Conservation (phyloP, 2,797 vertebrate species). For the Heterohyrax brucei region DNA sequence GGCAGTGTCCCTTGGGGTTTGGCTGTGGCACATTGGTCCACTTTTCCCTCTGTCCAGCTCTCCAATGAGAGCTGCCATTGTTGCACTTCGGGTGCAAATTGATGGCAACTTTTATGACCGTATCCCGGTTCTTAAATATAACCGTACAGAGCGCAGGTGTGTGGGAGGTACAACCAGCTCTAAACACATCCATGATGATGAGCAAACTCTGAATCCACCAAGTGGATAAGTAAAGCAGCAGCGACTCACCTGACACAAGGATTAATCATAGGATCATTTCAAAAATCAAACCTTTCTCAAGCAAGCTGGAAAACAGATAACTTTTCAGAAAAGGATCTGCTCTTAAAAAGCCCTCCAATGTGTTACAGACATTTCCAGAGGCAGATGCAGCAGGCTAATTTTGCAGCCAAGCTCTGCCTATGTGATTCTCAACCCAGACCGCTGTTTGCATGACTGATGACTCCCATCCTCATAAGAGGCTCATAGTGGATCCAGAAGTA, state of each 20-base stretch:
- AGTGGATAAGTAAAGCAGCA: neutral
- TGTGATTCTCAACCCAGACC: fast-evolving
- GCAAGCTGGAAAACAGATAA: too few relatives aligned
- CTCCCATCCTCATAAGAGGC: neutral
- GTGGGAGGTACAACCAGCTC: neutral
- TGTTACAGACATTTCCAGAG: fast-evolving
- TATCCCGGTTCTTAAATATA: neutral
- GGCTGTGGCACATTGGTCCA: fast-evolving
- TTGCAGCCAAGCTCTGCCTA: neutral
- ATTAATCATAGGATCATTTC: neutral
- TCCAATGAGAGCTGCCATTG: fast-evolving
- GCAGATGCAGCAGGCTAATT: neutral
- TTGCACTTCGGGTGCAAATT: neutral
- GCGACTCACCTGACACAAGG: neutral
- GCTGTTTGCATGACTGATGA: fast-evolving
- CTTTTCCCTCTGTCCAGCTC: neutral
- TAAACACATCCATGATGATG: fast-evolving
- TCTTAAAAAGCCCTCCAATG: fast-evolving
- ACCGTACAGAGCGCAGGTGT: fast-evolving
- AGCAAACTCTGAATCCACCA: neutral
- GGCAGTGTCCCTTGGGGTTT: fast-evolving
- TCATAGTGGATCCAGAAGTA: fast-evolving
- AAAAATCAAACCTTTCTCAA: neutral
- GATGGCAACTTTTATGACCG: fast-evolving
- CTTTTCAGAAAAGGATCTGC: neutral